Evolutionary conservation across 2,797 vertebrate species (phyloP).

Genomic region (Momotus momota): DNA sequence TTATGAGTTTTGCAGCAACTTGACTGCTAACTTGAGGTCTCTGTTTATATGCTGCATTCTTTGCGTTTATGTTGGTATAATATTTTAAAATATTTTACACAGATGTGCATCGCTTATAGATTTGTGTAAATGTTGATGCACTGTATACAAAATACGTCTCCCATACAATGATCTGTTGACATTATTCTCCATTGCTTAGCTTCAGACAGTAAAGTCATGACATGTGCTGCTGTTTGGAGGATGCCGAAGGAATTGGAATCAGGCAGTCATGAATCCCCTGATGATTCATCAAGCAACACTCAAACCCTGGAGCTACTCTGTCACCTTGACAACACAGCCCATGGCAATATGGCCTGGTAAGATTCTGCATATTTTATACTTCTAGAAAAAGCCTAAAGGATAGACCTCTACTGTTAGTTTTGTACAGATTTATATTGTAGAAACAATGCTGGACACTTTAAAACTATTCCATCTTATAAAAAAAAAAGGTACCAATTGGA

Average conservation of each 20-base stretch:
- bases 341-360: slow-evolving; percentile 93
- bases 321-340: slow-evolving; percentile 91
- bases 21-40: slow-evolving; percentile 23
- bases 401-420: slow-evolving; percentile 50
- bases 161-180: slow-evolving; percentile 70
- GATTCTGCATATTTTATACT: slow-evolving; percentile 78
- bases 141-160: slow-evolving; percentile 46
- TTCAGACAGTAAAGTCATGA: slow-evolving; percentile 92
- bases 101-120: slow-evolving; percentile 48
- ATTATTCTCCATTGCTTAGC: slow-evolving; percentile 81
- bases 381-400: slow-evolving; percentile 34
- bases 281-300: slow-evolving; percentile 94
- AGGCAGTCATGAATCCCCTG: slow-evolving; percentile 93
- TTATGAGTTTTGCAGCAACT: slow-evolving; percentile 9
- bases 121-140: slow-evolving; percentile 45
- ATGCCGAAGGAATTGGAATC: slow-evolving; percentile 96
- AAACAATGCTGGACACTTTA: not conserved
- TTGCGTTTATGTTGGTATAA: slow-evolving; percentile 32
- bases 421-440: slow-evolving; percentile 33
- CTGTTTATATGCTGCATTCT: not conserved
- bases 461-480: not conserved
- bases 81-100: slow-evolving; percentile 64
- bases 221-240: slow-evolving; percentile 94
- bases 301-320: slow-evolving; percentile 97
- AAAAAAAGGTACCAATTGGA: not conserved